Conservation (phyloP, 1,140 invertebrate genomes). For the Drosophila kepulauana region DNA sequence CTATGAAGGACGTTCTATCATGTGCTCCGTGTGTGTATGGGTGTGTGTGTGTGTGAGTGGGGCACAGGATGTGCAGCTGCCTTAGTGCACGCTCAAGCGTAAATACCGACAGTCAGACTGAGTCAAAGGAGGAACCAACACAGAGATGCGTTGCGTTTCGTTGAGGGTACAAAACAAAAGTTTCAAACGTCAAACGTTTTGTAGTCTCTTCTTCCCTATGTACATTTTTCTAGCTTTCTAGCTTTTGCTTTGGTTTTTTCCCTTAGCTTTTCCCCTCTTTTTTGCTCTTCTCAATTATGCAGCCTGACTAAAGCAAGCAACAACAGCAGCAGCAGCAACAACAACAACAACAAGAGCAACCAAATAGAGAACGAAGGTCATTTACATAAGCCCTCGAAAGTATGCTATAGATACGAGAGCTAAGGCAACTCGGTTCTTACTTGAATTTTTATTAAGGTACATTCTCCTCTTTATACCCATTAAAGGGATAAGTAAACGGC, state of each 20-base stretch:
- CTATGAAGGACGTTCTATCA: slow-evolving; percentile 51
- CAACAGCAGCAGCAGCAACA: slow-evolving; percentile 33
- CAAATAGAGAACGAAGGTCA: slow-evolving; percentile 67
- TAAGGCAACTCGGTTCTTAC: slow-evolving; percentile 9
- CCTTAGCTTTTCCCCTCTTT: no score
- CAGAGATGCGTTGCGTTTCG: neutral
- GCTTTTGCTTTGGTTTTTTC: slow-evolving; percentile 16
- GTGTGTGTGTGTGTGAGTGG: slow-evolving; percentile 14
- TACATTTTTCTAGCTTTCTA: slow-evolving; percentile 1
- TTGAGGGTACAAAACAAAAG: slow-evolving; percentile 39
- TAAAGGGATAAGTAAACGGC: neutral
- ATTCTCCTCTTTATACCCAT: neutral
- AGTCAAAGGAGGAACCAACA: slow-evolving; percentile 9
- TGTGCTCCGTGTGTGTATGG: slow-evolving; percentile 22
- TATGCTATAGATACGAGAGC: slow-evolving; percentile 64
- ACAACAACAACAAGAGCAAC: slow-evolving; percentile 37
- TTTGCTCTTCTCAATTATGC: slow-evolving; percentile 71
- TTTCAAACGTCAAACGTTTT: slow-evolving; percentile 57
- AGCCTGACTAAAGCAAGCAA: slow-evolving; percentile 66
- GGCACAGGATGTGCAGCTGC: slow-evolving; percentile 60
- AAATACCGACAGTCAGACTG: slow-evolving; percentile 31
- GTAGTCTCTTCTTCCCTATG: slow-evolving; percentile 27
- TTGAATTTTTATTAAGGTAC: slow-evolving; percentile 10
- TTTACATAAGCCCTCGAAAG: slow-evolving; percentile 63
- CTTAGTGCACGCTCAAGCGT: slow-evolving; percentile 64